phyloP scores from a whole-genome alignment of 2,113 vertebrate species.

The Columba livia region DNA sequence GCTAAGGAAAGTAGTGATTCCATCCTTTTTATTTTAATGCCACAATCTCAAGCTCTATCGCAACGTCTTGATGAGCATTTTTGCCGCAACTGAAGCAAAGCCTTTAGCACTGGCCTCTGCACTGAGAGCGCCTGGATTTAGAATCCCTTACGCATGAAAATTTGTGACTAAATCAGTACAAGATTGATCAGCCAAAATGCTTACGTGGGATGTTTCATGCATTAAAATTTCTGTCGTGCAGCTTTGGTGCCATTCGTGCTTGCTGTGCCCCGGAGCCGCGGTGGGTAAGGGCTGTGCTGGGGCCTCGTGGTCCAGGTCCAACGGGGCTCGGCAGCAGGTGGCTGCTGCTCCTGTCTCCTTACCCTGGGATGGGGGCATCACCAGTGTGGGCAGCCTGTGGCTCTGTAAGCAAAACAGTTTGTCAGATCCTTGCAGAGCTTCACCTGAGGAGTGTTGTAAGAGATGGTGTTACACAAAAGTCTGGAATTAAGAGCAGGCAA shows the following conservation, averaged over 20 bases:
- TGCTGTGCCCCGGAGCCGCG: accelerated
- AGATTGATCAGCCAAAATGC: not conserved
- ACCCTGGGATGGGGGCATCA: not conserved
- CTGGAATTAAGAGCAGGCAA: not conserved
- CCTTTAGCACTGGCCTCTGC: not conserved
- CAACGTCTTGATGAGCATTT: not conserved
- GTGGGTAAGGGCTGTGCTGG: not conserved
- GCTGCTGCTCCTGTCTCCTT: not conserved
- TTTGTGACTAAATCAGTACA: not conserved
- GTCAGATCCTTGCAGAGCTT: not conserved
- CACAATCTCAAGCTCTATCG: not conserved
- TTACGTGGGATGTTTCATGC: not conserved
- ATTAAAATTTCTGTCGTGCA: not conserved
- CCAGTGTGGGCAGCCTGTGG: not conserved
- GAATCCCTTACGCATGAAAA: not conserved
- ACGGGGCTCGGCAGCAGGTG: accelerated
- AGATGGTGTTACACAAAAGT: not conserved
- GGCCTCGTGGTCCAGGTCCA: accelerated
- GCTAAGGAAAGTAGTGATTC: not conserved
- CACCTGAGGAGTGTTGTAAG: not conserved
- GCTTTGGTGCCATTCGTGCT: accelerated
- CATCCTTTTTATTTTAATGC: not conserved
- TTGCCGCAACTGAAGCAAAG: not conserved
- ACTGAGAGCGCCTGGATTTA: not conserved
- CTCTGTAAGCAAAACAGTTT: not conserved